Percentiles rank a stretch among this genome's conserved stretches.
Evolutionary conservation across 2,888 invertebrate species (phyloP).

Genomic region (Diplolepis rosae): DNA sequence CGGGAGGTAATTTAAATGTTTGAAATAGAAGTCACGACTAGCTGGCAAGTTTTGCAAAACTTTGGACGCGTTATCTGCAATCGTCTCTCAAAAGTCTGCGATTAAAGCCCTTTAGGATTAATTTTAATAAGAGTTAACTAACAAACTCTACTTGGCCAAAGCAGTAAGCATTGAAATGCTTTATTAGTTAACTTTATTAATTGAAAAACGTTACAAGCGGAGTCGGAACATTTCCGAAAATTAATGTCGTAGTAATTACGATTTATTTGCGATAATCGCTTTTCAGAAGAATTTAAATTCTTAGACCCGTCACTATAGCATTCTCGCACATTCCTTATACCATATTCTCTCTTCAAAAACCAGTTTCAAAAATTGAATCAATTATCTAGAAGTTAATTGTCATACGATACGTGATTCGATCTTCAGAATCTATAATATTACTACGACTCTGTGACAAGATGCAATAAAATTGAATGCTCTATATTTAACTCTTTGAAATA

Average conservation of each 20-base stretch:
- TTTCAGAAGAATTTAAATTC: slow-evolving; percentile 16
- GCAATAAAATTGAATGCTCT: no score
- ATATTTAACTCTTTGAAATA: no score
- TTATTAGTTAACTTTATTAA: slow-evolving; percentile 64
- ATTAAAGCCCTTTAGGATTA: slow-evolving; percentile 43
- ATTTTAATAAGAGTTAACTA: slow-evolving; percentile 50
- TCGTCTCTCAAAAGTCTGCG: slow-evolving; percentile 32
- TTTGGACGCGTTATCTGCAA: slow-evolving; percentile 41
- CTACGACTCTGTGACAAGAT: no score
- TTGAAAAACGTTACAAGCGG: slow-evolving; percentile 40
- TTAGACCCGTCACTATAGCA: background rate
- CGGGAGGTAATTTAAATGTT: slow-evolving; percentile 26
- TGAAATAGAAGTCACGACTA: slow-evolving; percentile 27
- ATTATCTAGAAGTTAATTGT: no score
- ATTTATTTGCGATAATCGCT: slow-evolving; percentile 27
- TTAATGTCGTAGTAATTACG: slow-evolving; percentile 12
- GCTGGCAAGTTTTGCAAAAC: slow-evolving; percentile 34
- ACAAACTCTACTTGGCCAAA: slow-evolving; percentile 35
- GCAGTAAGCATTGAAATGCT: slow-evolving; percentile 49
- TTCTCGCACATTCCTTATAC: background rate
- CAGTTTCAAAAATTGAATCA: no score
- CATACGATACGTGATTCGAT: no score
- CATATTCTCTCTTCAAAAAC: no score
- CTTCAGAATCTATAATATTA: no score
- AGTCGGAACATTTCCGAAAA: slow-evolving; percentile 25